Evolutionary conservation across 2,113 vertebrate genomes (phyloP).

Genomic region (Gymnocephalus cernua): DNA sequence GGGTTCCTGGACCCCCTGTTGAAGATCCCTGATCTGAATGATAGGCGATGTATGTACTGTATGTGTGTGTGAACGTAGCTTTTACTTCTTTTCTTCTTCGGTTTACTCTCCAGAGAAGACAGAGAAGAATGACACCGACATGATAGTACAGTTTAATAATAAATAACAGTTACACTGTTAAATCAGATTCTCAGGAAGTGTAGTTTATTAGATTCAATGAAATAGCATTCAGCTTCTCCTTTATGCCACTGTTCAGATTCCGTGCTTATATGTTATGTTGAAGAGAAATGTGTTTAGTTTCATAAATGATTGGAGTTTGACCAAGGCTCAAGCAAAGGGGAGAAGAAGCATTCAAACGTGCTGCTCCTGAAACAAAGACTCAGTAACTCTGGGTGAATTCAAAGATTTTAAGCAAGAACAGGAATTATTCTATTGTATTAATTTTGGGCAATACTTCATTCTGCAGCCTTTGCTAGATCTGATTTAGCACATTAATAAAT

Average conservation of each 20-base stretch:
- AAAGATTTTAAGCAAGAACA: not conserved
- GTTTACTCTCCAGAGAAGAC: not conserved
- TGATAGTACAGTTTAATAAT: not conserved
- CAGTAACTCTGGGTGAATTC: not conserved
- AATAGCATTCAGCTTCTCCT: not conserved
- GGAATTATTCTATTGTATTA: not conserved
- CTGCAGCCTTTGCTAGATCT: not conserved
- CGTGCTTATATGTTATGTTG: not conserved
- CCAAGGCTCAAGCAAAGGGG: not conserved
- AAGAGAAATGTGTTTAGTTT: conserved; percentile 7
- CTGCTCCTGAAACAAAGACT: not conserved
- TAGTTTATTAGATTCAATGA: not conserved
- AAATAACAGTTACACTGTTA: not conserved
- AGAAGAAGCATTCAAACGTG: not conserved
- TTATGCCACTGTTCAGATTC: too few relatives aligned
- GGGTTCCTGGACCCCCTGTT: too few relatives aligned
- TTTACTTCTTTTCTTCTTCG: not conserved
- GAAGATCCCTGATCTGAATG: not conserved
- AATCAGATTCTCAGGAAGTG: not conserved
- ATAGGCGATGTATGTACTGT: not conserved
- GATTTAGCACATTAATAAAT: not conserved
- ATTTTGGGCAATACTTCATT: not conserved
- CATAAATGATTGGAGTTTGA: not conserved
- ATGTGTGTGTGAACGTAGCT: not conserved
- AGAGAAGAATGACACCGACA: not conserved